Evolutionary conservation across 1,140 invertebrate genomes (phyloP), one percentile per base, ranked within the genome.

Genomic region (Hormaphis cornu): DNA sequence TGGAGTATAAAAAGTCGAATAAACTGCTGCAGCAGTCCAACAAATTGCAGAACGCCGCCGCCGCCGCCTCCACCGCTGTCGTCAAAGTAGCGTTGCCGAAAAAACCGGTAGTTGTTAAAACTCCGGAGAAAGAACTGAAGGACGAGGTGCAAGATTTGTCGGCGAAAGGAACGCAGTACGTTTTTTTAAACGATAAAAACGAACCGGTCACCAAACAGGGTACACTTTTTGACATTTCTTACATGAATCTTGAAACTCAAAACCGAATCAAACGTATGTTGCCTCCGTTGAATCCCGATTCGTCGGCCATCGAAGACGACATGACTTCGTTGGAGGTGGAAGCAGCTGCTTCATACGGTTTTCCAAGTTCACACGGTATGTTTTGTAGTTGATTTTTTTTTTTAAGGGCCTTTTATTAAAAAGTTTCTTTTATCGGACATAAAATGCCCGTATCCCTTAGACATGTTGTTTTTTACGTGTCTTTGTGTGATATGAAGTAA

Each of bases 211-310:
- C 61, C 3, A 66, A 66, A 50, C 61, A 66, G 35, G 61, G 61
- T 8, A 1, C 16, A 50, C 28, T 44, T 8, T 66, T 66, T 66
- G 61, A 66, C 50, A 22, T 66, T 0, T 66, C 61, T 20, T 66
- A 48, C 2, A 66, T 66, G 61, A 66, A 66, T 37, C 61, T 66
- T 48, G 61, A 66, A 37, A 50, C 20, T 66, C 61, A 66, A 48
- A 66, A 22, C 7, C n/a, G 61, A 22, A 66, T 66, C 28, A 66
- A 37, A n/a, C 61, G 61, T 66, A 66, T 48, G 44, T 18, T 66
- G 12, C 61, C 61, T 2, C 50, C 61, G 0, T 66, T 66, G 18
- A 24, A 66, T 66, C 44, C 61, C 9, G 50, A 14, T 66, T 50
- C 61, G 24, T 48, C 61, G 24, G 18, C 28, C 22, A 35, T 44